These are phyloP conservation scores for Hirtodrosophila confusa DNA, from an alignment of 2,888 invertebrate genomes.

Conservation along the genomic window DNA sequence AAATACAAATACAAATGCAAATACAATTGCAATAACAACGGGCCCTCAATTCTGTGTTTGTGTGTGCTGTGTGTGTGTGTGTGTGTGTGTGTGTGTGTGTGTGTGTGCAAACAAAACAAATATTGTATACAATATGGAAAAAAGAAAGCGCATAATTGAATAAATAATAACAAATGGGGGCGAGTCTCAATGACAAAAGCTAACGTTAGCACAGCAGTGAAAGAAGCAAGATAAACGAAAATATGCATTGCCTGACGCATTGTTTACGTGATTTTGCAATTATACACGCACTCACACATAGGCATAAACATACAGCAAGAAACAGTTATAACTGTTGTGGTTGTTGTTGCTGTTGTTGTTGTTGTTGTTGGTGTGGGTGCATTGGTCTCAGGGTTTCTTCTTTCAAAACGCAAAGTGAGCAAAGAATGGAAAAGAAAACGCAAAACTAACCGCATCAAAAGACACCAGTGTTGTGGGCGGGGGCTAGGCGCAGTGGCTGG, in stretches of 20 bases:
- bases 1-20: constrained; percentile 18
- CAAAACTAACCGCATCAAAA: constrained; percentile 39
- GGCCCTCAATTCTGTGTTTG: constrained; percentile 15
- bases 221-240: constrained; percentile 51
- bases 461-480: background rate
- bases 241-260: constrained; percentile 52
- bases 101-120: constrained; percentile 71
- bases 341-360: constrained; percentile 19
- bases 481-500: constrained; percentile 1
- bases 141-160: constrained; percentile 78
- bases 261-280: constrained; percentile 69
- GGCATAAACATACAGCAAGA: constrained; percentile 11
- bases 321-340: constrained; percentile 51
- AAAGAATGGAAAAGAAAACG: constrained; percentile 20
- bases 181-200: constrained; percentile 65
- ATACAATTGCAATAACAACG: constrained; percentile 49
- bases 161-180: constrained; percentile 72
- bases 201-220: constrained; percentile 41
- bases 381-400: constrained; percentile 49
- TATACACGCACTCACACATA: constrained; percentile 13
- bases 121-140: constrained; percentile 56
- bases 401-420: constrained; percentile 16
- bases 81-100: constrained; percentile 22
- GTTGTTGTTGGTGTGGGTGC: constrained; percentile 36
- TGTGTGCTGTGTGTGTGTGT: constrained; percentile 36